Percentiles rank a stretch among this genome's conserved stretches.
These are phyloP conservation scores for Lates calcarifer DNA, from an alignment of 2,113 vertebrate species.

Conservation along the genomic window DNA sequence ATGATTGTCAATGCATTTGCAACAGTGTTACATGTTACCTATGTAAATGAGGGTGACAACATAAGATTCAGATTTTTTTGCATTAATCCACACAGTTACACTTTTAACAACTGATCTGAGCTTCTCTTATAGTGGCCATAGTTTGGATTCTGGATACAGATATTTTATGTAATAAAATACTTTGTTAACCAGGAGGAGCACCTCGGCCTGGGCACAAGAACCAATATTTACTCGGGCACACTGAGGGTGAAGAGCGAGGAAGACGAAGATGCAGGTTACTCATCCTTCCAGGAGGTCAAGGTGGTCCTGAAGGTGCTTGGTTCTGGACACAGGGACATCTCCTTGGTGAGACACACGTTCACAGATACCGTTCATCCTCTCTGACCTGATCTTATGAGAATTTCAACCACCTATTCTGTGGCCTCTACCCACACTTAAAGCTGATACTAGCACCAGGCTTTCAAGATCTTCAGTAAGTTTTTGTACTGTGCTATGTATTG, in stretches of 20 bases:
- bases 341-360: conserved; percentile 87
- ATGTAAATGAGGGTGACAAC: no score
- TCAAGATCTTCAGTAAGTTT: background rate
- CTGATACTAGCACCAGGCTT: background rate
- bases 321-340: conserved; percentile 95
- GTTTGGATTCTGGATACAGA: background rate
- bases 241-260: conserved; percentile 90
- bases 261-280: conserved; percentile 84
- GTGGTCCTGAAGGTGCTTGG: conserved; percentile 97
- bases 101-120: no score
- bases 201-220: conserved; percentile 93
- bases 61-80: no score
- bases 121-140: background rate
- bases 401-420: background rate
- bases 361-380: background rate
- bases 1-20: no score
- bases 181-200: conserved; percentile 88
- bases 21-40: no score
- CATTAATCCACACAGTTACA: no score
- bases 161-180: background rate
- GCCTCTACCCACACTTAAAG: background rate
- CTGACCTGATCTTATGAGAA: background rate
- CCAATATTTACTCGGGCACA: conserved; percentile 92
- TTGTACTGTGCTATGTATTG: background rate
- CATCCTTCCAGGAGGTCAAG: conserved; percentile 89